A percentile compares a stretch with the other conserved stretches of the same genome.
Conservation (phyloP, 2,113 vertebrate genomes). For the Pygoscelis antarcticus region DNA sequence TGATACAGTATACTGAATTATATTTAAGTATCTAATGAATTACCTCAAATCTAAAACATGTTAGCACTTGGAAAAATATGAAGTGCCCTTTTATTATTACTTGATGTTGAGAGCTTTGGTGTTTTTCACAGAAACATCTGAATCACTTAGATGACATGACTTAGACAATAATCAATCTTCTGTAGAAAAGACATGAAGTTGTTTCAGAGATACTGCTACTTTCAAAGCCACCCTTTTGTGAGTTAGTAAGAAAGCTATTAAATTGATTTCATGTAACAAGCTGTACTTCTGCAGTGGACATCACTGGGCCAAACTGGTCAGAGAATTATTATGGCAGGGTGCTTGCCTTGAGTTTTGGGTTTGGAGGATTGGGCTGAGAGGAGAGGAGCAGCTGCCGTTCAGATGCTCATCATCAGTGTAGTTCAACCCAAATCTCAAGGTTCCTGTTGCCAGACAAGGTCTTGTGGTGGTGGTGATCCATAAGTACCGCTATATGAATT, state of each 20-base stretch:
- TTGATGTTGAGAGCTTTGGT: not conserved
- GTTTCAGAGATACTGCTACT: not conserved
- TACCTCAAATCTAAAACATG: not conserved
- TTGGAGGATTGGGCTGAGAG: not conserved
- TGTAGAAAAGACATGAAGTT: not conserved
- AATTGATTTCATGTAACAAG: not conserved
- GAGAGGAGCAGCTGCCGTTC: not conserved
- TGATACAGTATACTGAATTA: not conserved
- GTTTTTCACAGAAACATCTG: not conserved
- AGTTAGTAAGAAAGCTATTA: not conserved
- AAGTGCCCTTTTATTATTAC: not conserved
- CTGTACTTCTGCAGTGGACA: not conserved
- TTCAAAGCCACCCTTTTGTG: not conserved
- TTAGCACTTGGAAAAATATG: not conserved
- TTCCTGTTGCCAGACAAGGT: not conserved
- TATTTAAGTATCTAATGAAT: not conserved
- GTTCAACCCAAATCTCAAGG: not conserved
- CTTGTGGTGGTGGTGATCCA: not conserved
- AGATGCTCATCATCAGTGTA: not conserved
- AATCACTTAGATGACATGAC: not conserved
- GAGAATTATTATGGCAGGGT: not conserved
- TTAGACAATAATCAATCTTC: not conserved
- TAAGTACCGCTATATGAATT: not conserved
- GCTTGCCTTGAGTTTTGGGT: not conserved
- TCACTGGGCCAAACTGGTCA: not conserved